Evolutionary conservation across 2,888 invertebrate species (phyloP).

Genomic region (Ectobius pallidus): DNA sequence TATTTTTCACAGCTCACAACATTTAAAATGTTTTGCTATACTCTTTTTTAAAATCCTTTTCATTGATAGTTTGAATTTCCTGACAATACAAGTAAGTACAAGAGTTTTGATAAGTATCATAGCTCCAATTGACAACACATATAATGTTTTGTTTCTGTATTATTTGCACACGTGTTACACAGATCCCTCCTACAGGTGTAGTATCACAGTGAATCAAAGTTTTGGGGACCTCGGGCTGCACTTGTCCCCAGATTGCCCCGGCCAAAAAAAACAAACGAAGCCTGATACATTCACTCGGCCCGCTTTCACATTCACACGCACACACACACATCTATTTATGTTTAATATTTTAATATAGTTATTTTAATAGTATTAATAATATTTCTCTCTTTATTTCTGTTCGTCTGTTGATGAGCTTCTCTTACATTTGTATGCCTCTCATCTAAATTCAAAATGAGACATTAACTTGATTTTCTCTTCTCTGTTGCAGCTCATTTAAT

Average conservation of each 20-base stretch:
- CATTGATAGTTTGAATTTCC: slow-evolving; percentile 21
- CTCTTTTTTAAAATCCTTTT: slow-evolving; percentile 7
- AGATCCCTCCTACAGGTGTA: slow-evolving; percentile 43
- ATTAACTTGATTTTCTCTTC: background rate
- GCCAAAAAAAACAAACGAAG: slow-evolving; percentile 34
- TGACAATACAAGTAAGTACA: slow-evolving; percentile 26
- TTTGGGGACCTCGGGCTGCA: slow-evolving; percentile 26
- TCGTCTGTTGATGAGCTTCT: background rate
- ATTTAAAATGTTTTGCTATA: slow-evolving; percentile 32
- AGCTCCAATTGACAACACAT: slow-evolving; percentile 20
- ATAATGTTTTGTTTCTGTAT: slow-evolving; percentile 1
- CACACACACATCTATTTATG: slow-evolving; percentile 30
- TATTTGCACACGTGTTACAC: slow-evolving; percentile 21
- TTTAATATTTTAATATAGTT: slow-evolving; percentile 29
- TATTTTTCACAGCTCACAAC: slow-evolving; percentile 29
- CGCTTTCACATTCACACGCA: slow-evolving; percentile 29
- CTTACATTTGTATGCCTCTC: background rate
- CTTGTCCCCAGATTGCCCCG: slow-evolving; percentile 41
- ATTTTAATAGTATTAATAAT: slow-evolving; percentile 29
- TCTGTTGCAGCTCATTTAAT: background rate
- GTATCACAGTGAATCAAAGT: slow-evolving; percentile 45
- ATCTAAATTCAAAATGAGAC: slow-evolving; percentile 4
- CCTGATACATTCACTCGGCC: slow-evolving; percentile 22
- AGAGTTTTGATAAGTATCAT: background rate
- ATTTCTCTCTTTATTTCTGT: slow-evolving; percentile 10